These are phyloP conservation scores for Microchrysa polita DNA, from an alignment of 2,888 invertebrate genomes.

Conservation along the genomic window DNA sequence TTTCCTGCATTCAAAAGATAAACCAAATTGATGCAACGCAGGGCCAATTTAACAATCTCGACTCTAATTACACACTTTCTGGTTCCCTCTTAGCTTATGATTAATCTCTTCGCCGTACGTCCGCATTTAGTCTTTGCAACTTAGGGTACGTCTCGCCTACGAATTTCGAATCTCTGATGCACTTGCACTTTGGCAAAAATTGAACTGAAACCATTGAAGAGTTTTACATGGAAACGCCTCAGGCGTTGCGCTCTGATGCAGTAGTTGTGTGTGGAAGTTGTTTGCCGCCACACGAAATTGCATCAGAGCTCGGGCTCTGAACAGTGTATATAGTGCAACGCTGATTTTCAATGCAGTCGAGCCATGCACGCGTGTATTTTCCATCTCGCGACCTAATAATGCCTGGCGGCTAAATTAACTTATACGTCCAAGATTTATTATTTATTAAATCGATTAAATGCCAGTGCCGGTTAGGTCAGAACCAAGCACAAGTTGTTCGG, in stretches of 20 bases:
- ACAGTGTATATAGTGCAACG: conserved; percentile 22
- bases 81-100: background rate
- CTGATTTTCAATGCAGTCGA: conserved; percentile 28
- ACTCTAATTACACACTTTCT: background rate
- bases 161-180: conserved; percentile 11
- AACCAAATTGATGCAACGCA: no score
- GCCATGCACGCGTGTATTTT: conserved; percentile 36
- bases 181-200: conserved; percentile 31
- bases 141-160: conserved; percentile 3
- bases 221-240: conserved; percentile 35
- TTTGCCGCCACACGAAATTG: conserved; percentile 23
- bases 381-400: conserved; percentile 49
- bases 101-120: background rate
- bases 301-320: conserved; percentile 22
- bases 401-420: conserved; percentile 50
- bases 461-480: conserved; percentile 42
- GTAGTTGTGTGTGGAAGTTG: conserved; percentile 16
- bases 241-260: conserved; percentile 34
- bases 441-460: conserved; percentile 51
- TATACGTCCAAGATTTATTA: conserved; percentile 49
- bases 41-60: no score
- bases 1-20: no score
- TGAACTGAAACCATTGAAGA: conserved; percentile 32
- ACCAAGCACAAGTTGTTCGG: conserved; percentile 13
- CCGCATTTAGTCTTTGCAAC: no score